Evolutionary conservation across 2,113 vertebrate genomes (phyloP), one percentile per base, ranked within the genome.

Genomic region (Polypterus bichir): DNA sequence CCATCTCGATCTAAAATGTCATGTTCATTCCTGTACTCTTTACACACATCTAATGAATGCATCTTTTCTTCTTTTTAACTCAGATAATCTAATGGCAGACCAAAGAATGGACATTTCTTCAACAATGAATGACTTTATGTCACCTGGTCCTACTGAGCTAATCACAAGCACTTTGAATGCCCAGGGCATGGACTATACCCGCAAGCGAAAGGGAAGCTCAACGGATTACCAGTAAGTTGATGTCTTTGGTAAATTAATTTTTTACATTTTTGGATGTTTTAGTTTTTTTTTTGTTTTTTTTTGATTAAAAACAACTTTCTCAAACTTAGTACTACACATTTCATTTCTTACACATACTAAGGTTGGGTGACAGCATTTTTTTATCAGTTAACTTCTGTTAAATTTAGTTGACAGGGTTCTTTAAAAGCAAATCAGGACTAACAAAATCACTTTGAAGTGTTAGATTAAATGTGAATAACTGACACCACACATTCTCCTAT

Each of bases 31-130:
- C 27, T 27, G 27, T 27, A 27, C 1, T 1, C 27, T 27, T 27
- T 27, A 27, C 27, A 27, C 27, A 27, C 27, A 27, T 27, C 27
- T 27, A 27, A 27, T 27, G 27, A 27, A 27, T 27, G 27, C 27
- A 27, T 27, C 27, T 10, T 53, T 7, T 11, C 51, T 53, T 46
- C 7, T 5, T 10, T 10, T 54, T 57, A 44, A 63, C 54, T 27
- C 66, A 97, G 92, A 87, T 81, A 80, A 86, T 81, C 91, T 92
- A 88, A 99, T 99, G 96, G 96, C 96, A 75, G 96, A 99, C 91
- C 96, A 99, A 89, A 94, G 94, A 80, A 99, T 99, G 96, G 96
- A 99, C 83, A 97, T 99, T 81, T 92, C 94, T 73, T 99, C 96
- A 70, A 99, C 96, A 9, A 99, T 99, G 82, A 97, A 87, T 69